Evolutionary conservation across 2,888 invertebrate species (phyloP).

Genomic region (Nomada ruficornis): DNA sequence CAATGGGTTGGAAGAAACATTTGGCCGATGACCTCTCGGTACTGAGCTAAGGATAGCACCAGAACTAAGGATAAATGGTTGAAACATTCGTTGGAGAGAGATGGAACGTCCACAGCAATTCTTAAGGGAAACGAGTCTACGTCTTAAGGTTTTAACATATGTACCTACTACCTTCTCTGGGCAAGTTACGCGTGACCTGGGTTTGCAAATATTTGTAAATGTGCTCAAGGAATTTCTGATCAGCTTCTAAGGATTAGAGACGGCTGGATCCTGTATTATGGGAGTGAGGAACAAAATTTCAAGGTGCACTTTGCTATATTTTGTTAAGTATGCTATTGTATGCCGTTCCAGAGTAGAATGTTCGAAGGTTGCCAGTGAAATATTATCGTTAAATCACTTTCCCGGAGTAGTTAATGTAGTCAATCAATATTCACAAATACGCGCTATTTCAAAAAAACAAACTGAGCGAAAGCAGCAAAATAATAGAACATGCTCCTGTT

Average conservation of each 20-base stretch:
- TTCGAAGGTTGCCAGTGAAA: too few relatives aligned
- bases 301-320: too few relatives aligned
- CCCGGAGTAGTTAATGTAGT: not conserved
- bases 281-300: too few relatives aligned
- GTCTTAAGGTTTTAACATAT: not conserved
- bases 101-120: not conserved
- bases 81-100: conserved; percentile 41
- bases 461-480: not conserved
- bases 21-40: conserved; percentile 22
- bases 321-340: too few relatives aligned
- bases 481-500: not conserved
- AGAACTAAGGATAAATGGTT: conserved; percentile 42
- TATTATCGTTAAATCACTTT: not conserved
- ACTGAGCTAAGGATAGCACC: conserved; percentile 15
- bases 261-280: too few relatives aligned
- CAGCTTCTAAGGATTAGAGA: too few relatives aligned
- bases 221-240: not conserved
- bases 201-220: not conserved
- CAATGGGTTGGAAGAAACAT: not conserved
- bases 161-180: too few relatives aligned
- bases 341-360: too few relatives aligned
- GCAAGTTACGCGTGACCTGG: too few relatives aligned
- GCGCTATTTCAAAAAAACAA: not conserved
- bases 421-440: not conserved
- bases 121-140: not conserved